These are phyloP conservation scores for Drosophila diplacantha DNA, from an alignment of 2,888 invertebrate species.

Conservation along the genomic window DNA sequence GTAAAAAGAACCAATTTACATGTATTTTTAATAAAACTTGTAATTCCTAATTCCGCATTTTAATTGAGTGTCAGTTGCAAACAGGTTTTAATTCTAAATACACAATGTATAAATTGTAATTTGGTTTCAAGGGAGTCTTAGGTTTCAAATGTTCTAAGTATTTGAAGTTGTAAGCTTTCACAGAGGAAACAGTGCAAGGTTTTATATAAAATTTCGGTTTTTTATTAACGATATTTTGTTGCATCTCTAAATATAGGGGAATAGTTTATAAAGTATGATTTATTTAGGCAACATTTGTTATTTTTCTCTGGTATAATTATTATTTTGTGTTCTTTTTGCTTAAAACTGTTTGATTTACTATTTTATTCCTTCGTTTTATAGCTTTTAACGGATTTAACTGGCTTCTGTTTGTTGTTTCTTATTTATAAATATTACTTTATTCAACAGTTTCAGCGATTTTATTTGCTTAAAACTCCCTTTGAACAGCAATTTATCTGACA, in stretches of 20 bases:
- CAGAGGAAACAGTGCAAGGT: neutral
- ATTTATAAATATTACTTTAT: neutral
- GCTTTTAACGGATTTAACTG: neutral
- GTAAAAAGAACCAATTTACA: slow-evolving; percentile 34
- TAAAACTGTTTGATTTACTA: neutral
- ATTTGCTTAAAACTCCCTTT: neutral
- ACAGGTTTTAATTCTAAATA: slow-evolving; percentile 4
- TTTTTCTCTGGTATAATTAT: too few species aligned
- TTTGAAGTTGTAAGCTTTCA: neutral
- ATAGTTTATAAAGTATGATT: neutral
- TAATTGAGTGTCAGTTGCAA: slow-evolving; percentile 14
- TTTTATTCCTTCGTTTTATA: neutral
- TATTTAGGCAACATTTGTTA: too few species aligned
- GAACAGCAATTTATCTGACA: neutral
- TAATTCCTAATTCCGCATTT: slow-evolving; percentile 23
- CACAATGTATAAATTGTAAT: neutral
- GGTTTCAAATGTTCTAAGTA: neutral
- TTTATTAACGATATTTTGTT: neutral
- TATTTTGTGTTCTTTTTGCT: too few species aligned
- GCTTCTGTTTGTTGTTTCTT: neutral
- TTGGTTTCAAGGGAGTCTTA: neutral
- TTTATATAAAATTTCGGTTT: neutral
- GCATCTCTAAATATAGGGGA: too few species aligned
- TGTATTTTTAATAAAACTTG: slow-evolving; percentile 17
- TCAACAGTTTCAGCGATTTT: neutral